phyloP scores from a whole-genome alignment of 2,888 invertebrate species.

The Agonum fuliginosum region DNA sequence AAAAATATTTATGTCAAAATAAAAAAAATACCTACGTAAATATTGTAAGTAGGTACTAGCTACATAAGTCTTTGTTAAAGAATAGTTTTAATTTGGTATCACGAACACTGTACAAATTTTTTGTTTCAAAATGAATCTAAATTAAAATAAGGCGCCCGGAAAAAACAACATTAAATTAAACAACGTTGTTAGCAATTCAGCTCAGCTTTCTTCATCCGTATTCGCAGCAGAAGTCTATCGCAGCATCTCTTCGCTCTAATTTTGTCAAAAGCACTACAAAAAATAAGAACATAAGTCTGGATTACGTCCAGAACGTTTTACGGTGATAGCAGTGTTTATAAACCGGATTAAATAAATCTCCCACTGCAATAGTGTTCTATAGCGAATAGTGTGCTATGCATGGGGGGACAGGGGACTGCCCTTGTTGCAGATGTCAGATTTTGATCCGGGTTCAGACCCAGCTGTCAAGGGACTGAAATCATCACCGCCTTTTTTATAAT shows the following conservation, averaged over 20 bases:
- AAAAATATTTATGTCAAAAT: too few relatives aligned
- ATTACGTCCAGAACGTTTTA: slow-evolving; percentile 51
- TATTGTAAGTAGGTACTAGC: too few relatives aligned
- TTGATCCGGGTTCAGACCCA: slow-evolving; percentile 65
- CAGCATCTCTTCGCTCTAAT: slow-evolving; percentile 40
- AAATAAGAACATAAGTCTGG: slow-evolving; percentile 57
- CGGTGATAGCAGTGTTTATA: slow-evolving; percentile 56
- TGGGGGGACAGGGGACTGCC: slow-evolving; percentile 64
- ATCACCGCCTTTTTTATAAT: slow-evolving; percentile 68
- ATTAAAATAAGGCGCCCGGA: not conserved
- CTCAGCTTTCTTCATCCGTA: slow-evolving; percentile 9
- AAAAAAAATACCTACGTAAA: too few relatives aligned
- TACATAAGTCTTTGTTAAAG: too few relatives aligned
- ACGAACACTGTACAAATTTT: not conserved
- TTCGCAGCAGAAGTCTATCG: slow-evolving; percentile 2
- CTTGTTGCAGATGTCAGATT: slow-evolving; percentile 69
- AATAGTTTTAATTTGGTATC: not conserved
- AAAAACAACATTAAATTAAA: not conserved
- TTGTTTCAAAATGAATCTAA: not conserved
- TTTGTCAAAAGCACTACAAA: slow-evolving; percentile 46
- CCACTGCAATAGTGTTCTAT: slow-evolving; percentile 48
- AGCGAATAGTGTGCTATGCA: slow-evolving; percentile 11
- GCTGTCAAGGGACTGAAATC: slow-evolving; percentile 64
- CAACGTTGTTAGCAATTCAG: slow-evolving; percentile 16
- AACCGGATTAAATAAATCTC: slow-evolving; percentile 59